phyloP scores from a whole-genome alignment of 2,113 vertebrate genomes.

The Alectura lathami region DNA sequence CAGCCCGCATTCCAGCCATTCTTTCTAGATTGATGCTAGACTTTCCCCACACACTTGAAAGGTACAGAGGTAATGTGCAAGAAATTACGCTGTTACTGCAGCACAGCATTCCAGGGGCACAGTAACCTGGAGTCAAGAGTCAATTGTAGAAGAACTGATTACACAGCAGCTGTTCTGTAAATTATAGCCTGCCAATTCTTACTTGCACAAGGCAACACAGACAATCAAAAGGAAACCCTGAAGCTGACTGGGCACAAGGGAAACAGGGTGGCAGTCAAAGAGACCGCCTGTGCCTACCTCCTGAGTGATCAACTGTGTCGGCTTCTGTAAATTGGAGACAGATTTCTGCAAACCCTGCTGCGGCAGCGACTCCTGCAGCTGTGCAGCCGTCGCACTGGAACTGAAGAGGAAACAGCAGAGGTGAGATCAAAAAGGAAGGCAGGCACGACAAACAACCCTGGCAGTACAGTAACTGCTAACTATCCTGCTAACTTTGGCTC shows the following conservation, averaged over 20 bases:
- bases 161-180: background rate
- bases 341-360: conserved; percentile 99
- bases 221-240: conserved; percentile 17
- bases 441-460: background rate
- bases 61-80: background rate
- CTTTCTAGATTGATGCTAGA: background rate
- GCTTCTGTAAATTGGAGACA: conserved; percentile 99
- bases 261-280: background rate
- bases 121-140: background rate
- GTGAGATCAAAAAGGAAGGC: background rate
- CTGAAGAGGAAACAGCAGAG: conserved; percentile 67
- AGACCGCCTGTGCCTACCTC: conserved; percentile 80
- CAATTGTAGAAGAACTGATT: background rate
- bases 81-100: background rate
- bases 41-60: background rate
- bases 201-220: background rate
- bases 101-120: background rate
- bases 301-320: conserved; percentile 88
- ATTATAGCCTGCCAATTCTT: background rate
- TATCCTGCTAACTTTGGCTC: background rate
- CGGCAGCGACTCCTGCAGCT: conserved; percentile 97
- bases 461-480: background rate
- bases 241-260: background rate
- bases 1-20: conserved; percentile 2
- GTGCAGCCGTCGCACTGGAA: conserved; percentile 94